Base-by-base conservation (phyloP, 2,113 vertebrate genomes). In the Muscicapa adusta region DNA sequence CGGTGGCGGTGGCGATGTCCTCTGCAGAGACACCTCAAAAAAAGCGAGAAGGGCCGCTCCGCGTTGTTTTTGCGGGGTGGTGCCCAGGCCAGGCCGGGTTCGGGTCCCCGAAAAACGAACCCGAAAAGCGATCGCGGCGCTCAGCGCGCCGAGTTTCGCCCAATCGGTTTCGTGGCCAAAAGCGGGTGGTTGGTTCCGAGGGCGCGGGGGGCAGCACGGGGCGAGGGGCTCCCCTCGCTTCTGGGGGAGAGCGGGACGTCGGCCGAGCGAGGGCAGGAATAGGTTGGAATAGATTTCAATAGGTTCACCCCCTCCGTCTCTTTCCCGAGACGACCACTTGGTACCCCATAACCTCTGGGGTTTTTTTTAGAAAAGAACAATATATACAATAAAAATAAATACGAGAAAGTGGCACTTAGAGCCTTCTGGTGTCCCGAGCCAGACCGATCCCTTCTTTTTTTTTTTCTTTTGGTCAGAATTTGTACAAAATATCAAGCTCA, bases 401-500 rank as follows among this genome's bases (percentile, higher is more conserved):
- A 53, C 24, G 89, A 89, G 33, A 72, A 93, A 93, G 72, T 83
- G 58, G 18, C 67, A 45, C 72, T 90, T 67, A 24, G 60, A 90
- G 56, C 12, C 26, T 94, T 96, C 54, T 84, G 65, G 67, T 62
- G 87, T 70, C 91, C 93, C 78, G 38, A 84, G 48, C 14, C 63
- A 85, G 68, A 93, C 25, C 40, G 12, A 71, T 92, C 66, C 9
- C 7, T 45, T 63, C 5, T 88, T 82, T 96, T 96, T 82, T 96
- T 96, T 57, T 31, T 53, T 28, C 40, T 79, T 97, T 90, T 60
- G 12, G 91, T 94, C 58, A 96, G 86, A 97, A 98, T 97, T 97
- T 98, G 95, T 95, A 97, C 97, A 98, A 98, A 98, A 98, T 98
- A 98, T 98, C 98, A 98, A 97, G 98, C 98, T 98, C 98, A 98